Conservation (phyloP, 2,797 vertebrate species). For the Brachyrhaphis roseni region DNA sequence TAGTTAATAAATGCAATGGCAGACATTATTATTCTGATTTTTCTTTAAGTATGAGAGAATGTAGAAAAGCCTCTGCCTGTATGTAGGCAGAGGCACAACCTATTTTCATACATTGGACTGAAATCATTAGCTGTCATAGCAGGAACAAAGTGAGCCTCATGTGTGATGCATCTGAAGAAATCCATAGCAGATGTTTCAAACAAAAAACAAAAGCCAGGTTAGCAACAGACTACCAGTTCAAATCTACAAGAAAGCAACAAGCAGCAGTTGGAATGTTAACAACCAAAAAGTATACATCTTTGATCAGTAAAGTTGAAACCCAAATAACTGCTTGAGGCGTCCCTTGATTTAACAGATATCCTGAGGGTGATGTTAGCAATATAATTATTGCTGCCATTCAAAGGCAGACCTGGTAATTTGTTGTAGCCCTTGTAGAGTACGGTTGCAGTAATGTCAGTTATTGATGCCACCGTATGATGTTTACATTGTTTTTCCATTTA, state of each 20-base stretch:
- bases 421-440: neutral
- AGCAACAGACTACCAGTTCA: neutral
- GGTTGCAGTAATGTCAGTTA: conserved; percentile 5
- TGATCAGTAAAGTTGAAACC: neutral
- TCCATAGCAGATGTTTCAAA: neutral
- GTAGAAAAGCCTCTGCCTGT: neutral
- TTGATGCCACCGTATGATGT: conserved; percentile 6
- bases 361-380: neutral
- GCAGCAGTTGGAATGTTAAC: neutral
- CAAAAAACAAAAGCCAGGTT: neutral
- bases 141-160: neutral
- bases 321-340: neutral
- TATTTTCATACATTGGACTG: neutral
- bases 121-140: neutral
- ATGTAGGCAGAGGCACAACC: neutral
- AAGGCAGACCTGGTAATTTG: neutral
- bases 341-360: neutral
- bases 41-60: neutral
- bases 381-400: conserved; percentile 6
- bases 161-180: neutral
- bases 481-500: conserved; percentile 21
- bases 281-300: neutral
- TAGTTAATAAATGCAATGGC: neutral
- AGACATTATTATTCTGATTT: neutral
- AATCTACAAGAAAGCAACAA: neutral